Base-by-base conservation (phyloP, 2,888 invertebrate species). In the Hyppa rectilinea region DNA sequence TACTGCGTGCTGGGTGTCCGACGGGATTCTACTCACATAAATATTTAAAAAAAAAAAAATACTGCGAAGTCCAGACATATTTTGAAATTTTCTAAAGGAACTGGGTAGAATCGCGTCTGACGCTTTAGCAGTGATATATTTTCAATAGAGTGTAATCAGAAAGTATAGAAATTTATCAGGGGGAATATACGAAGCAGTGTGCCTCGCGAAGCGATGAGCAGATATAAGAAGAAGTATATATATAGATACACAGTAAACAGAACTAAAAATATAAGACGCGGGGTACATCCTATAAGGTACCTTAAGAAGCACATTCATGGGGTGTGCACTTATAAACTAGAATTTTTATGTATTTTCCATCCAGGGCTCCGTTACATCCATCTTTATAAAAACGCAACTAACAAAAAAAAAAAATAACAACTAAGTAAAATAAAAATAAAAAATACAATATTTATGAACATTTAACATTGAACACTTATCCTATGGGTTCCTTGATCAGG, bases 261-360 rank as follows among this genome's bases (percentile, higher is more conserved):
- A 92, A 92, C 87, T 88, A 90, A 90, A 89, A 90, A 80, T 90
- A 90, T 63, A 78, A 85, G 71, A 93, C 93, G 93, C 92, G 90
- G 94, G 95, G 92, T 90, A 87, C 89, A 84, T 92, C 94, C 91
- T 94, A 94, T 83, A 69, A 78, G 84, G 85, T 85, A 91, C 90
- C 92, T 92, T 93, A 95, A 95, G 86, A 95, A 95, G 96, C 96
- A 96, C 95, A 94, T 94, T 94, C 94, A 95, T 95, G 96, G 94
- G 91, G 90, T 94, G 96, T 95, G 96, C 95, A 93, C 95, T 95
- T 95, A 95, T 75, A 88, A 84, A 91, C 93, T 93, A 90, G 82
- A 82, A 68, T 79, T 80, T 86, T 88, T 89, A 86, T 87, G 86
- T 88, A 0, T 90, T 89, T 89, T 92, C 90, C 92, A 92, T 94